These are phyloP conservation scores for Ophioninae sp. DNA, from an alignment of 2,888 invertebrate species.

Conservation along the genomic window DNA sequence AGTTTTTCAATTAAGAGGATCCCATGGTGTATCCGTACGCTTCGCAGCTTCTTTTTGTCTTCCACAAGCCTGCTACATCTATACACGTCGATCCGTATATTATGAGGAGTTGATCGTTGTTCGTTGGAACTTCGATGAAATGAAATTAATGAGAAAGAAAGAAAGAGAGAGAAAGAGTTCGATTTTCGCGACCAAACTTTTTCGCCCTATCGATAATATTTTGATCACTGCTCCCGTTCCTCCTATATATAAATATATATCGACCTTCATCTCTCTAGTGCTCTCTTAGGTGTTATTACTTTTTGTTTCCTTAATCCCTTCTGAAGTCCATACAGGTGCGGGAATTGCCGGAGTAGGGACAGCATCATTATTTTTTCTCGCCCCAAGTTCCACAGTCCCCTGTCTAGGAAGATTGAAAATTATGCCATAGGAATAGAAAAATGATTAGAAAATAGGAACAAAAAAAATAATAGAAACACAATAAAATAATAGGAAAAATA, in stretches of 20 bases:
- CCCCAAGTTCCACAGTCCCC: too few species aligned
- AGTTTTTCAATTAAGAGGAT: conserved; percentile 63
- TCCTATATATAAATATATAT: not conserved
- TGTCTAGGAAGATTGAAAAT: too few species aligned
- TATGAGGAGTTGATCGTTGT: conserved; percentile 31
- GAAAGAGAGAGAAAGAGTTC: not conserved
- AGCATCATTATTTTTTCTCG: not conserved
- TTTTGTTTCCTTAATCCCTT: conserved; percentile 12
- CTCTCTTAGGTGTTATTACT: conserved; percentile 7
- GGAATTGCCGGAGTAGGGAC: not conserved
- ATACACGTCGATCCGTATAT: not conserved
- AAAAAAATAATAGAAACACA: too few species aligned
- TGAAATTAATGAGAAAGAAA: conserved; percentile 20
- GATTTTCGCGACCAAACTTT: conserved; percentile 14
- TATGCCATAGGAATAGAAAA: too few species aligned
- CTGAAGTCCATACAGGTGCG: not conserved
- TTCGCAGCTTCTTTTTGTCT: conserved; percentile 38
- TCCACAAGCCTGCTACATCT: conserved; percentile 5
- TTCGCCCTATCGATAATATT: conserved; percentile 22
- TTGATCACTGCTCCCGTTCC: not conserved
- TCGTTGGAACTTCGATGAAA: conserved; percentile 43
- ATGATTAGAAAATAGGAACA: too few species aligned
- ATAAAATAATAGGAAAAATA: too few species aligned
- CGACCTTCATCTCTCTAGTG: not conserved
- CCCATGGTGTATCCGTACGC: conserved; percentile 38